Evolutionary conservation across 2,113 vertebrate genomes (phyloP), one percentile per base, ranked within the genome.

Genomic region (Cephalopholis sonnerati): DNA sequence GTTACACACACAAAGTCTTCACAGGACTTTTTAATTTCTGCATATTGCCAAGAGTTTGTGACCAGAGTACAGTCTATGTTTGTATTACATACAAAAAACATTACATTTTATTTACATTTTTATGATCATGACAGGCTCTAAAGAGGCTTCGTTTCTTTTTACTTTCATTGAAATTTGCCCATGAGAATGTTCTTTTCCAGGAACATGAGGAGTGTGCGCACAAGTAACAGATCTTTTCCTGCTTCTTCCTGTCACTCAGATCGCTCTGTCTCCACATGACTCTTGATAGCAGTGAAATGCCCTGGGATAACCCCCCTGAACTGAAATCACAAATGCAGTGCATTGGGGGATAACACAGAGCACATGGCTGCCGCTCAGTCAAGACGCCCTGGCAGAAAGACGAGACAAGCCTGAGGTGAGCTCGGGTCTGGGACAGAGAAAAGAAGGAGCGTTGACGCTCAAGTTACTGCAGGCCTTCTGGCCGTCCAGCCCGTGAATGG

Each of bases 401-500:
- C 3, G 72, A 92, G 85, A 83, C 79, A 10, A 3, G 73, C 27
- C 58, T 10, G 58, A 81, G 86, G 88, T 80, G 86, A 78, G 54
- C 44, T 32, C 1, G 44, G 87, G 77, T 74, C 79, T 25, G 62
- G 51, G 84, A 66, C 62, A 3, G 57, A 74, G 77, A 74, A 70
- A 67, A 74, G 32, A 46, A 59, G 71, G 57, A 61, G 83, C 39
- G 82, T 53, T 51, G 77, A 58, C 17, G 73, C 90, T 94, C 82
- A 20, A 10, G 86, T 93, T 92, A 89, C 93, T 2, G 65, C 64
- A 11, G 78, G 78, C 86, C 85, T 83, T 85, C 82, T 79, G 73
- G 85, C 81, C 74, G 75, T 88, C 57, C 71, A 4, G 78, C 2
- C 64, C 71, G 74, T 90, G 87, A 93, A 90, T 87, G 85, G 83